phyloP scores from a whole-genome alignment of 2,113 vertebrate species.

The Sus scrofa region T2T-Sscrofa CM000814.6:46497001-46497500 shows the following conservation, averaged over 20 bases:
- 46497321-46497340: slow-evolving; percentile 76
- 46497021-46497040: slow-evolving; percentile 77
- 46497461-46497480: neutral
- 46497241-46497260: slow-evolving; percentile 87
- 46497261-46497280: slow-evolving; percentile 87
- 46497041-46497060: slow-evolving; percentile 59
- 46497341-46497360: slow-evolving; percentile 81
- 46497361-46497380: slow-evolving; percentile 40
- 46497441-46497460: slow-evolving; percentile 51
- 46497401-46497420: slow-evolving; percentile 75
- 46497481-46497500: slow-evolving; percentile 75
- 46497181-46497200: slow-evolving; percentile 89
- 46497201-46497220: slow-evolving; percentile 87
- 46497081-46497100: slow-evolving; percentile 87
- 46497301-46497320: slow-evolving; percentile 71
- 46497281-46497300: slow-evolving; percentile 82
- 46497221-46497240: slow-evolving; percentile 84
- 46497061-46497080: slow-evolving; percentile 88
- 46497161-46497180: slow-evolving; percentile 89
- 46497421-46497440: slow-evolving; percentile 68
- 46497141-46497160: slow-evolving; percentile 87
- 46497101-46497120: slow-evolving; percentile 87
- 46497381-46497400: slow-evolving; percentile 74
- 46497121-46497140: slow-evolving; percentile 89
- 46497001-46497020: slow-evolving; percentile 86